These are phyloP conservation scores for Anadara kagoshimensis DNA, from an alignment of 1,140 invertebrate genomes.

Conservation along the genomic window DNA sequence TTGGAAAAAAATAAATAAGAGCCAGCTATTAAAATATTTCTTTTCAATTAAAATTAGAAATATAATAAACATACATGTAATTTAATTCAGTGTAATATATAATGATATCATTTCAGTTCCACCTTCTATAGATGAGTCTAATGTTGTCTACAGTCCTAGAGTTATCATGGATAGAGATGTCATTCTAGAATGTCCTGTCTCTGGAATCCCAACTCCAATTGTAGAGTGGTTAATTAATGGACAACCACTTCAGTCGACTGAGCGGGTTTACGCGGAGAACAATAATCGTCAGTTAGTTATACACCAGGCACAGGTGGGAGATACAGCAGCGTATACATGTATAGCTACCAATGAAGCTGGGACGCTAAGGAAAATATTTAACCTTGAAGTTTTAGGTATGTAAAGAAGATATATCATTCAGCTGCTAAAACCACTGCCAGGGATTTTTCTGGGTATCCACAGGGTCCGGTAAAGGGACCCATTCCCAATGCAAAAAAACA, in stretches of 20 bases:
- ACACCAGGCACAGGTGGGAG: slow-evolving; percentile 48
- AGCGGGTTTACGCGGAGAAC: slow-evolving; percentile 42
- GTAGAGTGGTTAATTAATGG: slow-evolving; percentile 70
- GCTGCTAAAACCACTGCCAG: too few species aligned
- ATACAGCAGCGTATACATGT: slow-evolving; percentile 74
- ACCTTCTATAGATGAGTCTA: slow-evolving; percentile 76
- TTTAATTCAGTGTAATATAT: not conserved
- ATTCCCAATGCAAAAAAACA: too few species aligned
- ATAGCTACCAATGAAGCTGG: slow-evolving; percentile 77
- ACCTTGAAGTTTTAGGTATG: slow-evolving; percentile 69
- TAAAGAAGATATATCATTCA: too few species aligned
- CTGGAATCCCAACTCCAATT: slow-evolving; percentile 72
- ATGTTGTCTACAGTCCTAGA: slow-evolving; percentile 72
- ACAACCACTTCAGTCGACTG: slow-evolving; percentile 35
- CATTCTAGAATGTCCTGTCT: slow-evolving; percentile 74
- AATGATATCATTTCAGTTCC: slow-evolving; percentile 63
- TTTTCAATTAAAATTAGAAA: too few species aligned
- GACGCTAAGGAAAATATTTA: slow-evolving; percentile 72
- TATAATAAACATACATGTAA: too few species aligned
- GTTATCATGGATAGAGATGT: slow-evolving; percentile 67
- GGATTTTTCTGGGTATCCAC: too few species aligned
- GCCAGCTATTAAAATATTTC: too few species aligned
- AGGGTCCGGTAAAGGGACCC: too few species aligned
- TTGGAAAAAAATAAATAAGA: too few species aligned
- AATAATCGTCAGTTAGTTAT: slow-evolving; percentile 62